phyloP scores from a whole-genome alignment of 1,140 invertebrate genomes.

The Diprion similis region DNA sequence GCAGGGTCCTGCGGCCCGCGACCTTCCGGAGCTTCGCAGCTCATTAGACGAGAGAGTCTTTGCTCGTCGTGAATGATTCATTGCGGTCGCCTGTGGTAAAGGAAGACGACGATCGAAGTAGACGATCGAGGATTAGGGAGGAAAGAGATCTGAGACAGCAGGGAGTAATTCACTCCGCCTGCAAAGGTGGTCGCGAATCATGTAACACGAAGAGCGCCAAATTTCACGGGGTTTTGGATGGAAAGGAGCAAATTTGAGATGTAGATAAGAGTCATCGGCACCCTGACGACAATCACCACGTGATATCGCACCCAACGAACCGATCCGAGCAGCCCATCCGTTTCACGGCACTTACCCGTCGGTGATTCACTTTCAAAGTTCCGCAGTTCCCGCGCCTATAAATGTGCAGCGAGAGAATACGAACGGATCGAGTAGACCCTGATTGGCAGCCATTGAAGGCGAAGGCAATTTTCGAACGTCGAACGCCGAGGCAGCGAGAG shows the following conservation, averaged over 20 bases:
- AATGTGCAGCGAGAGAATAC: conserved; percentile 5
- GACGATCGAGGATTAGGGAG: neutral
- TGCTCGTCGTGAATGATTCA: neutral
- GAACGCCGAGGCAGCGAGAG: conserved; percentile 3
- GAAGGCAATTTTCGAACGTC: conserved; percentile 1
- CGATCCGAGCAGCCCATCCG: neutral
- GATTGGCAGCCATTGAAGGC: neutral
- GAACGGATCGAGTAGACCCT: neutral
- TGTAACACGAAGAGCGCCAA: neutral
- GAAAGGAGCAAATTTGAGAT: neutral
- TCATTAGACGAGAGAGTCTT: neutral
- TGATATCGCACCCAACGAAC: neutral
- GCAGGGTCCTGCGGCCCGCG: neutral
- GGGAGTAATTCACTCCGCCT: too few species aligned
- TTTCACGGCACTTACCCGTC: neutral
- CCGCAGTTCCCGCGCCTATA: conserved; percentile 2
- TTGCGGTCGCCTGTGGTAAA: neutral
- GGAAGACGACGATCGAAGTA: too few species aligned
- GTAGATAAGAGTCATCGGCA: neutral
- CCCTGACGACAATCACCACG: neutral
- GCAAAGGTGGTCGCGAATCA: too few species aligned
- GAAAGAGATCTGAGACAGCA: too few species aligned
- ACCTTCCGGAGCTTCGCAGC: neutral
- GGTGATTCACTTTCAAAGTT: conserved; percentile 3
- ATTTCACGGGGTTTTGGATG: neutral